Evolutionary conservation across 2,888 invertebrate species (phyloP), one percentile per base, ranked within the genome.

Genomic region (Eubasilissa splendida): DNA sequence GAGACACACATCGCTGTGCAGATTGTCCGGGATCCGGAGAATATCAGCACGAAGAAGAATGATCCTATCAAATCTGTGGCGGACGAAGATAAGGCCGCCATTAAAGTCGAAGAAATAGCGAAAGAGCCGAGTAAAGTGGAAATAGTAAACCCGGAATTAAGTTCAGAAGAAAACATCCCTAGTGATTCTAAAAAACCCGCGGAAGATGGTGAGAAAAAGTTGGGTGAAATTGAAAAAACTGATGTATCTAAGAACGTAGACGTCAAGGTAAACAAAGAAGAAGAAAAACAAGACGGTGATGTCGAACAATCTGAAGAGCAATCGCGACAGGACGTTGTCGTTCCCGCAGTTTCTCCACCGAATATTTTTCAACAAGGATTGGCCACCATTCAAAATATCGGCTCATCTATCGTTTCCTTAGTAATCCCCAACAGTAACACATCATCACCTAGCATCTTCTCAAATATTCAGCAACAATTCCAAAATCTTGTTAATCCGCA

Each of bases 1-100:
- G 80, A 80, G 54, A 76, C 76, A 12, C 78, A 79, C n/a, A 66
- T 81, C 56, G 79, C 81, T 0, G 81, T 81, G 2, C 50, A 53
- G 5, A 56, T 81, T 56, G 79, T 81, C 31, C 63, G 68, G n/a
- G 81, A 77, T 3, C 80, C 80, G 22, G 77, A 10, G 50, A 56
- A 80, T 52, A 8, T 12, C 10, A 59, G 50, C 11, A 76, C 53
- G 5, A 76, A 75, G 52, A 75, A 68, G 50, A n/a, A 14, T 4
- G 74, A 79, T 65, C 9, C 42, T 53, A 66, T 59, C 74, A 63
- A 79, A 56, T 50, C 52, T 42, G 73, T 12, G 4, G 14, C 12
- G 7, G 77, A 31, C 10, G 59, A n/a, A 56, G 71, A 52, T 14
- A 59, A 50, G 53, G n/a, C 12, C 42, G 33, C 42, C 4, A 31